These are phyloP conservation scores for Loriculus beryllinus DNA, from an alignment of 2,797 vertebrate genomes.

Conservation along the genomic window DNA sequence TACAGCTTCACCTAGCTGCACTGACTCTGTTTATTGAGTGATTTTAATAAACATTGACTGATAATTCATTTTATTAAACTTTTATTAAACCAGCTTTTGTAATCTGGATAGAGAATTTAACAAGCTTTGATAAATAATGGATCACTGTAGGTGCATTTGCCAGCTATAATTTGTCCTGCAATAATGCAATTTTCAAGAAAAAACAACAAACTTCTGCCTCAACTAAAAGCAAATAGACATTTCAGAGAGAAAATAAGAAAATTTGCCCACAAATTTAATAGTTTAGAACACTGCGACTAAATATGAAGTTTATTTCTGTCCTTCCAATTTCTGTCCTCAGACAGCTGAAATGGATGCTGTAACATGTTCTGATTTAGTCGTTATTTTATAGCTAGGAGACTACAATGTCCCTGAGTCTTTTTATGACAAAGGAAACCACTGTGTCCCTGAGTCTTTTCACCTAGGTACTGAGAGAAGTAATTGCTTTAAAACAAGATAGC, in stretches of 20 bases:
- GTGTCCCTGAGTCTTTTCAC: background rate
- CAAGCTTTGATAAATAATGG: background rate
- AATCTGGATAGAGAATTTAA: background rate
- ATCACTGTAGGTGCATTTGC: background rate
- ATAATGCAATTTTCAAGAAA: background rate
- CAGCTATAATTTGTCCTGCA: background rate
- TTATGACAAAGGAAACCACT: background rate
- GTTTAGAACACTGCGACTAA: background rate
- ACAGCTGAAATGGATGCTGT: background rate
- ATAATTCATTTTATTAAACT: background rate
- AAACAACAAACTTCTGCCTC: background rate
- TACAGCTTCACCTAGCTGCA: background rate
- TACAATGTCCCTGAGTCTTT: background rate
- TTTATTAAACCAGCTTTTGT: background rate
- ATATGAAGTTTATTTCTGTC: background rate
- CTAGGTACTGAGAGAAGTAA: background rate
- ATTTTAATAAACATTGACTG: background rate
- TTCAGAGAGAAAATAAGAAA: background rate
- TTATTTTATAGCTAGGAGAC: background rate
- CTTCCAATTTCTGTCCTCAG: background rate
- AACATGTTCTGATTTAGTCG: background rate
- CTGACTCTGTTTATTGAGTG: background rate
- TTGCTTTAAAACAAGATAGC: background rate
- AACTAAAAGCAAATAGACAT: background rate
- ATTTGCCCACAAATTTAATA: background rate